These are phyloP conservation scores for Tyria jacobaeae DNA, from an alignment of 2,888 invertebrate species.

Conservation along the genomic window DNA sequence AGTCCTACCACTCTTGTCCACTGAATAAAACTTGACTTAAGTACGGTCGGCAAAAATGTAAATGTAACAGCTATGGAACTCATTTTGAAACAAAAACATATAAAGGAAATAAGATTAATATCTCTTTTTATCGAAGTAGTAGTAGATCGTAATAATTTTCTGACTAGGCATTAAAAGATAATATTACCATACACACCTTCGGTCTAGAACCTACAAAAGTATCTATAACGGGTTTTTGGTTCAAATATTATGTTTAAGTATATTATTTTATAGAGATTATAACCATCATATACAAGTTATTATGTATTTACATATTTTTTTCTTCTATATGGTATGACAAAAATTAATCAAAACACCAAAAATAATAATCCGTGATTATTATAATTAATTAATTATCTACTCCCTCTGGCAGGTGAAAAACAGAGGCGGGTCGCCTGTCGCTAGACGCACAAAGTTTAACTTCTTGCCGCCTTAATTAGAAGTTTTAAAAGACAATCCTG, in stretches of 20 bases:
- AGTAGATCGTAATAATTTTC: too few species aligned
- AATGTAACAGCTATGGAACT: too few species aligned
- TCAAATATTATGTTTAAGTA: not conserved
- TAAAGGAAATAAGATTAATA: too few species aligned
- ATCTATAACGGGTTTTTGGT: not conserved
- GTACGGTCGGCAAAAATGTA: not conserved
- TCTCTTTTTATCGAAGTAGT: too few species aligned
- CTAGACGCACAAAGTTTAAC: not conserved
- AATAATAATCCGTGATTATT: not conserved
- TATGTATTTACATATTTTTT: too few species aligned
- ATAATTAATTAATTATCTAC: not conserved
- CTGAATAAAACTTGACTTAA: conserved; percentile 31
- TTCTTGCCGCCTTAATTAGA: not conserved
- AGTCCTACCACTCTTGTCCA: conserved; percentile 37
- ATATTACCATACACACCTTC: too few species aligned
- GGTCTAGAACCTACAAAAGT: not conserved
- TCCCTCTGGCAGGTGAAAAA: not conserved
- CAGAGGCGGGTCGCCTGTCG: not conserved
- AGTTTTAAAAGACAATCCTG: not conserved
- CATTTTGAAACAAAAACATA: too few species aligned
- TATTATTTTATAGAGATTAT: too few species aligned
- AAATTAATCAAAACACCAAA: too few species aligned
- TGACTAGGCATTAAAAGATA: too few species aligned
- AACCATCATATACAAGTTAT: too few species aligned
- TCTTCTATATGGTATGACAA: too few species aligned